Base-by-base conservation (phyloP, 2,888 invertebrate species). In the Altica lythri region DNA sequence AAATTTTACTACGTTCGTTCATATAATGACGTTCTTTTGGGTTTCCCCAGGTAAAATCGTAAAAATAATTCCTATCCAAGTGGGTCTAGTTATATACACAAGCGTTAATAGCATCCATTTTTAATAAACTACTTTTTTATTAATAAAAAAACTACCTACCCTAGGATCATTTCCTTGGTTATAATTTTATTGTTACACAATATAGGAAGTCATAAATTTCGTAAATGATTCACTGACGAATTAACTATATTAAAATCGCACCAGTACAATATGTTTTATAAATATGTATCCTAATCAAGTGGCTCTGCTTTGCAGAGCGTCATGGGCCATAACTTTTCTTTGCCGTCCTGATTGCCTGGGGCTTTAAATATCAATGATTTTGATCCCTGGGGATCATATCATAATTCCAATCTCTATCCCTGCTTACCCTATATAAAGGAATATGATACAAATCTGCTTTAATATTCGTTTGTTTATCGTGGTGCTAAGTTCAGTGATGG, bases 331-430 rank as follows among this genome's bases (percentile, higher is more conserved):
- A 75, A 75, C 69, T 62, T 65, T 40, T 55, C 60, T 46, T 62
- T 67, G 62, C 67, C 67, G 66, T 50, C 73, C 72, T 75, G 75
- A 75, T 75, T 75, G 73, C 71, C 68, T 67, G 66, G 76, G 75
- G 83, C 78, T 83, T 81, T 82, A 84, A 84, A 84, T 84, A 84
- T 83, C 84, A 84, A 79, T 82, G 84, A 82, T 80, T 83, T 80
- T 79, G 80, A 79, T 78, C 79, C 82, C 73, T 70, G 77, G 80
- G 81, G 82, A 73, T 75, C 75, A 44, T 37, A 56, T 51, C 38
- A 56, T 55, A 43, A 59, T 57, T 46, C 48, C 34, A 32, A 30
- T 43, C 53, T 40, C 42, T 45, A 47, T 47, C 29, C 47, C 34
- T 29, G 34, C 2, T 2, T 37, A 29, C 42, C 51, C 46, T 61